A percentile compares a stretch with the other conserved stretches of the same genome.
Evolutionary conservation across 92 coral and sea anemone genomes (phyloP).

Genomic region (Bergia sp.): DNA sequence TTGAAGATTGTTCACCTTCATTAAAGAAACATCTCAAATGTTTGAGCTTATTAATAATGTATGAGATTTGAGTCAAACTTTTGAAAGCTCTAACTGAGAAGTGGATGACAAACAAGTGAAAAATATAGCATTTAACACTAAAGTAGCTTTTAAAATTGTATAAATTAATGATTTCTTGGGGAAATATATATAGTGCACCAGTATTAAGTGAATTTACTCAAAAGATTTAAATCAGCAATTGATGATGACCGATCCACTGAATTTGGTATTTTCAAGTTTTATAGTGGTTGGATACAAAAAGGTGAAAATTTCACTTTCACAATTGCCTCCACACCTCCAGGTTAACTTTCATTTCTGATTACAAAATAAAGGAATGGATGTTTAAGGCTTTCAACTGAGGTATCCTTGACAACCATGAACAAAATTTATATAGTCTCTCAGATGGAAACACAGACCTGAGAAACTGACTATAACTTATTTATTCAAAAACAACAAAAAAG

Average conservation of each 20-base stretch:
- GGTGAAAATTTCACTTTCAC: conserved; percentile 27
- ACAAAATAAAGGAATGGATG: conserved; percentile 20
- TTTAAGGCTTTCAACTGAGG: conserved; percentile 2
- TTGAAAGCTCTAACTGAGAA: conserved; percentile 8
- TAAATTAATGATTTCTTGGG: not conserved
- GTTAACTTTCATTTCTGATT: conserved; percentile 12
- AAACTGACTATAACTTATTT: not conserved
- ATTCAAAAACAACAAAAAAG: no score
- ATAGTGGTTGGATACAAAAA: conserved; percentile 13
- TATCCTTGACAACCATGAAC: conserved; percentile 38
- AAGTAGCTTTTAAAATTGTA: not conserved
- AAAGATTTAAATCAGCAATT: not conserved
- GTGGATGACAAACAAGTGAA: conserved; percentile 22
- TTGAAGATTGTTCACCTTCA: conserved; percentile 25
- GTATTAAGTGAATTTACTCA: not conserved
- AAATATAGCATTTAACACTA: conserved; percentile 6
- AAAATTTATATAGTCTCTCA: not conserved
- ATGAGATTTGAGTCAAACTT: conserved; percentile 20
- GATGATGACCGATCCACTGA: not conserved
- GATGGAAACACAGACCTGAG: no score
- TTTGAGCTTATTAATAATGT: conserved; percentile 8
- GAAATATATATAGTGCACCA: not conserved
- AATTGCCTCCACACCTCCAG: not conserved
- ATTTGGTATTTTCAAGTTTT: conserved; percentile 17
- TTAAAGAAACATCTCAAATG: conserved; percentile 30